Evolutionary conservation across 2,797 vertebrate genomes (phyloP).

Genomic region (Micrastur ruficollis): DNA sequence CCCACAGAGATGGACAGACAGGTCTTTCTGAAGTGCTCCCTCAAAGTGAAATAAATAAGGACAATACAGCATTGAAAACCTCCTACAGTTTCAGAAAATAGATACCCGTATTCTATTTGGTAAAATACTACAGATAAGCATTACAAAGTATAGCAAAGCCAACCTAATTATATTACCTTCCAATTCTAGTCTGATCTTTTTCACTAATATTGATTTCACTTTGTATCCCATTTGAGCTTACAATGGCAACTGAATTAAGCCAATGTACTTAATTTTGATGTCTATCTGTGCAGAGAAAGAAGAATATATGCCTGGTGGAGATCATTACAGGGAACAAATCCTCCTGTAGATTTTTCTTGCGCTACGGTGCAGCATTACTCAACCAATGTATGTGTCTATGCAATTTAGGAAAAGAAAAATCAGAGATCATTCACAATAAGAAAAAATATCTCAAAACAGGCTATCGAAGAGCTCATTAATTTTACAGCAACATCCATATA

Average conservation of each 20-base stretch:
- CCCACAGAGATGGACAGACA: background rate
- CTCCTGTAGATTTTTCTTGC: background rate
- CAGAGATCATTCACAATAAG: background rate
- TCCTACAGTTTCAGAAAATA: constrained; percentile 31
- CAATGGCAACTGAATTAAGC: constrained; percentile 67
- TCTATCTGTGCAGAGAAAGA: constrained; percentile 27
- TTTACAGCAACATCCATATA: constrained; percentile 57
- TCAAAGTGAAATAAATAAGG: background rate
- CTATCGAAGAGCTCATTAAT: constrained; percentile 57
- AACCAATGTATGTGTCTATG: background rate
- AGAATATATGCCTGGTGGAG: constrained; percentile 21
- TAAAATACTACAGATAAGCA: constrained; percentile 52
- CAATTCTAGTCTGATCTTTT: constrained; percentile 58
- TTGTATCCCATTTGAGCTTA: constrained; percentile 63
- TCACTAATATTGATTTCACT: constrained; percentile 66
- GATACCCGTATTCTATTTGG: background rate
- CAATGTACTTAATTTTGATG: constrained; percentile 66
- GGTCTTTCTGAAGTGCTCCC: background rate
- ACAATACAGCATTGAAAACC: constrained; percentile 10
- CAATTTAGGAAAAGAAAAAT: constrained; percentile 53
- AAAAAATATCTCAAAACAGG: background rate
- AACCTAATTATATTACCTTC: constrained; percentile 63
- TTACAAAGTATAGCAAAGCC: constrained; percentile 49
- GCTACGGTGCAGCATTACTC: background rate
- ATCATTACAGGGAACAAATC: constrained; percentile 27